A percentile compares a stretch with the other conserved stretches of the same genome.
Evolutionary conservation across 2,797 vertebrate genomes (phyloP).

Genomic region (Lophotriccus pileatus): DNA sequence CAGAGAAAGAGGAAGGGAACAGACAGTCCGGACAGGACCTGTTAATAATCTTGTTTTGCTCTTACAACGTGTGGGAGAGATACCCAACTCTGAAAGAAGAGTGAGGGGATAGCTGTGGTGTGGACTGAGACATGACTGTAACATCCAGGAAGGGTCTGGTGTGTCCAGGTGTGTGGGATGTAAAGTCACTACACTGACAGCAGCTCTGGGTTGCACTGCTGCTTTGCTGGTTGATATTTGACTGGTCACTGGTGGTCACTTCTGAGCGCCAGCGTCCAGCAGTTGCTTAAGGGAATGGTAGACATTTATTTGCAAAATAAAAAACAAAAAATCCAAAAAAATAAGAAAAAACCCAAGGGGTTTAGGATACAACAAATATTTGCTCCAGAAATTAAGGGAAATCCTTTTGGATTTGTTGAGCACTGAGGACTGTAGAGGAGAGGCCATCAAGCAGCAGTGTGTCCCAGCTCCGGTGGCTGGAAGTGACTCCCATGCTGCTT

Average conservation of each 20-base stretch:
- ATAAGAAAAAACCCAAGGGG: too few relatives aligned
- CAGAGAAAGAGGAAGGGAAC: not conserved
- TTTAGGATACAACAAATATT: not conserved
- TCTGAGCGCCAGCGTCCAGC: fast-evolving
- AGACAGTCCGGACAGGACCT: not conserved
- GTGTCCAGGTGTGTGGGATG: not conserved
- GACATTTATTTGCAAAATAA: not conserved
- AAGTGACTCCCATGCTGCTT: not conserved
- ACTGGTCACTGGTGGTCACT: not conserved
- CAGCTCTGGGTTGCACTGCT: not conserved
- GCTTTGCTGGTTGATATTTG: not conserved
- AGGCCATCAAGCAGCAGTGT: not conserved
- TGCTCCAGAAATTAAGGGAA: not conserved
- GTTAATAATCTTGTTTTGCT: not conserved
- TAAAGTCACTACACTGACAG: not conserved
- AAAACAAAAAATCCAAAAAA: not conserved
- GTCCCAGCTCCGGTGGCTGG: not conserved
- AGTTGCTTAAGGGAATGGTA: not conserved
- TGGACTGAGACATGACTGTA: not conserved
- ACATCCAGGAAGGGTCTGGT: not conserved
- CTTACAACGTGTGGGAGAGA: not conserved
- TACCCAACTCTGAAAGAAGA: not conserved
- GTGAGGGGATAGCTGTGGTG: not conserved
- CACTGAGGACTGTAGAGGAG: not conserved
- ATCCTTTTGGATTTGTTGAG: not conserved